Evolutionary conservation across 2,797 vertebrate species (phyloP).

Genomic region (Muscicapa comitata): DNA sequence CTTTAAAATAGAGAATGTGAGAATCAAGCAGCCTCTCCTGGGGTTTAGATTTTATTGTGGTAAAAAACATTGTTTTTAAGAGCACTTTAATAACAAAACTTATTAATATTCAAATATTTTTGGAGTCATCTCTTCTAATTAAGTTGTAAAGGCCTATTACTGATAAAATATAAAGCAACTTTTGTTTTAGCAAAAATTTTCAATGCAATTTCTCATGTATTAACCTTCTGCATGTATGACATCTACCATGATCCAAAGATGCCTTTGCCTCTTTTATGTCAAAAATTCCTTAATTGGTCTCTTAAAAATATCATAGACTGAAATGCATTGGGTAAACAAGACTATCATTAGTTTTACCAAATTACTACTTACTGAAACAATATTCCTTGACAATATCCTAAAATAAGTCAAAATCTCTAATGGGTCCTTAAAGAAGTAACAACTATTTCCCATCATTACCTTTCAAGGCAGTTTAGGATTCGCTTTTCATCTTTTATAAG

Average conservation of each 20-base stretch:
- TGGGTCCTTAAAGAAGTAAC: background rate
- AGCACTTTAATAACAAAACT: background rate
- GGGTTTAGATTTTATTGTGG: background rate
- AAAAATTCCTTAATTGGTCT: background rate
- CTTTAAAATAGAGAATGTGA: background rate
- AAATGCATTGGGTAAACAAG: background rate
- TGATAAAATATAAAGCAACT: background rate
- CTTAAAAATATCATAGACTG: background rate
- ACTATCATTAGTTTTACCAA: background rate
- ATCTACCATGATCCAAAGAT: background rate
- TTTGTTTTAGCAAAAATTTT: background rate
- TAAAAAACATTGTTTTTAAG: background rate
- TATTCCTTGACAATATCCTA: background rate
- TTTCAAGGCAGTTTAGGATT: slow-evolving; percentile 4
- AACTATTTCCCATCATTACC: background rate
- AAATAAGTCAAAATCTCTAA: background rate
- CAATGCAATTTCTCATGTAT: background rate
- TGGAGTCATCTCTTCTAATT: background rate
- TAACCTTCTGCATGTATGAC: background rate
- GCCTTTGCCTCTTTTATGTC: background rate
- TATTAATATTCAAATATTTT: background rate
- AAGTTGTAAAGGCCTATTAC: background rate
- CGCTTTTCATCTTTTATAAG: background rate
- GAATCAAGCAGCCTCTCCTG: background rate
- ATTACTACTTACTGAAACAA: background rate